phyloP scores from a whole-genome alignment of 2,888 invertebrate species.

The Aspidiotus destructor region DNA sequence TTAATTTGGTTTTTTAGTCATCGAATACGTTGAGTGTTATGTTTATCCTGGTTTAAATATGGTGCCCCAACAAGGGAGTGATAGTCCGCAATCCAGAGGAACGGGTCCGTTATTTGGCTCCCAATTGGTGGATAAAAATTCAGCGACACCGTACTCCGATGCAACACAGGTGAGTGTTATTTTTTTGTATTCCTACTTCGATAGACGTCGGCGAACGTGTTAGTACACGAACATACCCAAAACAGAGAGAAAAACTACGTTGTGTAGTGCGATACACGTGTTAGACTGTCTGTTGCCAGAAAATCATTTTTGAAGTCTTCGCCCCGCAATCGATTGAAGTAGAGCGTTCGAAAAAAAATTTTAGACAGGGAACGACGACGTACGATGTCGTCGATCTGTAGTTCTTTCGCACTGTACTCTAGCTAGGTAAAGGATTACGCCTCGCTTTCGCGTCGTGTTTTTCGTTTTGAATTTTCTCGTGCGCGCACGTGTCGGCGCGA shows the following conservation, averaged over 20 bases:
- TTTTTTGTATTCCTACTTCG: background rate
- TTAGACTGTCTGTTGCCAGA: background rate
- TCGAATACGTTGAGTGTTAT: conserved; percentile 20
- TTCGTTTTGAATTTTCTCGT: conserved; percentile 1
- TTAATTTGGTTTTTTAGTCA: background rate
- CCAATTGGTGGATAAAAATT: conserved; percentile 78
- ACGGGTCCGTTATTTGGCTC: conserved; percentile 69
- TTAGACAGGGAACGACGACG: too few species aligned
- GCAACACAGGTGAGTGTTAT: conserved; percentile 76
- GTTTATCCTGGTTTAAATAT: conserved; percentile 18
- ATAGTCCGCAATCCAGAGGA: conserved; percentile 27
- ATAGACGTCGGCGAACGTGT: too few species aligned
- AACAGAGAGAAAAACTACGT: background rate
- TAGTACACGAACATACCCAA: too few species aligned
- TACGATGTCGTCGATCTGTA: too few species aligned
- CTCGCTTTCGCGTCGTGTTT: background rate
- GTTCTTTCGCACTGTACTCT: too few species aligned
- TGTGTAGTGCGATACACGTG: background rate
- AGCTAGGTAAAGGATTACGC: too few species aligned
- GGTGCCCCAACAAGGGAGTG: conserved; percentile 33
- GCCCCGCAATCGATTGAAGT: too few species aligned
- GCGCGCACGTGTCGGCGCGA: conserved; percentile 1
- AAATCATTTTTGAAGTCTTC: too few species aligned
- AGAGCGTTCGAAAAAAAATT: too few species aligned
- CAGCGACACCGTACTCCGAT: conserved; percentile 92